A percentile compares a stretch with the other conserved stretches of the same genome.
These are phyloP conservation scores for Ctenoplectra terminalis DNA, from an alignment of 1,140 invertebrate species.

Conservation along the genomic window DNA sequence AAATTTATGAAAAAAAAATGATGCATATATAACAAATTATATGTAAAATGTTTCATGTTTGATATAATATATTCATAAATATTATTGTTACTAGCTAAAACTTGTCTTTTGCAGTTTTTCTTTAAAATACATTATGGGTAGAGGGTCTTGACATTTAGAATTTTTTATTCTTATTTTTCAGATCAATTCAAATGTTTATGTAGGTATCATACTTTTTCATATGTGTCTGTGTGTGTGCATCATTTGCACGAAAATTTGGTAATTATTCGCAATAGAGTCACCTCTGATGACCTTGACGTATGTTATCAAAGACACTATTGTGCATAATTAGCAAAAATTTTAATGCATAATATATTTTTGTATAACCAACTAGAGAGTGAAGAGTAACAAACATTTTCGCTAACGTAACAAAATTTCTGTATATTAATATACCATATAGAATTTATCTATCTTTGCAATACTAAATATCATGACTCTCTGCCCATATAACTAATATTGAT, in stretches of 20 bases:
- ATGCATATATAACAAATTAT: no score
- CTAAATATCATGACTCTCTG: conserved; percentile 77
- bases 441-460: conserved; percentile 29
- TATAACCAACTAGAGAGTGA: conserved; percentile 28
- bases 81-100: conserved; percentile 17
- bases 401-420: no score
- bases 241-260: conserved; percentile 71
- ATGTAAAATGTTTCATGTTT: no score
- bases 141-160: conserved; percentile 79
- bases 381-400: conserved; percentile 25
- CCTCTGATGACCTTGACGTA: no score
- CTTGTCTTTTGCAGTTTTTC: background rate
- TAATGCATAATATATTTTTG: conserved; percentile 40
- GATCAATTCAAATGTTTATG: conserved; percentile 80
- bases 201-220: conserved; percentile 75
- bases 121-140: conserved; percentile 68
- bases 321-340: conserved; percentile 37
- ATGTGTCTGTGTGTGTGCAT: conserved; percentile 65
- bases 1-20: background rate
- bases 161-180: conserved; percentile 79
- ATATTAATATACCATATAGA: conserved; percentile 3
- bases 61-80: background rate
- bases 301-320: no score
- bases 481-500: conserved; percentile 67
- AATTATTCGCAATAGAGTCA: no score